Evolutionary conservation across 2,113 vertebrate species (phyloP), one percentile per base, ranked within the genome.

Genomic region (Neomonachus schauinslandi): DNA sequence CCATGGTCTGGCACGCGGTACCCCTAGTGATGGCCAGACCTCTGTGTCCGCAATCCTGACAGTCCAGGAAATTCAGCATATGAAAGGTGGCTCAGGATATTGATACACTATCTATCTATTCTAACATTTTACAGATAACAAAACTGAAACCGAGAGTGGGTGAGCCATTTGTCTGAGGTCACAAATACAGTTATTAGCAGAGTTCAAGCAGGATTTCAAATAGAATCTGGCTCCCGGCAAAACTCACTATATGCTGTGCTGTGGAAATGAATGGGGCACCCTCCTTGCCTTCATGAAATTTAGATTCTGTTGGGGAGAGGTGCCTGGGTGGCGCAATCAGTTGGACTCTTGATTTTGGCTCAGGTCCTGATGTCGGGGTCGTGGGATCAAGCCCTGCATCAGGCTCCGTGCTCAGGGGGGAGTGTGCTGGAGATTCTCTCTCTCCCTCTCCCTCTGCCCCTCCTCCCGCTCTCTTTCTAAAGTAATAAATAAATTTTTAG

Each of bases 181-280:
- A 67, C 61, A 83, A 36, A 59, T 31, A 6, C 6, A 26, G 49
- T 49, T 13, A 61, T 11, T 14, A 9, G 22, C 39, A 49, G 15
- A 91, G 71, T 67, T 39, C 51, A 61, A 55, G 42, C 33, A 15
- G 59, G 31, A 39, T 63, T 63, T 65, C 31, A 13, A 33, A 22
- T 2, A 53, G 39, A 51, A 13, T 36, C 61, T 39, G 51, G 22
- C 46, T n/a, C 22, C 11, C 11, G 24, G n/a, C 12, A 36, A 84
- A 22, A 36, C 12, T 53, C 39, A 4, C 49, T 4, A 0, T 26
- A 0, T 36, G n/a, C 9, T 7, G 5, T 3, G 5, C 39, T 72
- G 24, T 14, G 2, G 15, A 18, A 5, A 22, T 85, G 53, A 65
- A 19, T 49, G 31, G 74, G 55, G 15, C 2, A 2, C 33, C 2